Evolutionary conservation across 1,140 invertebrate species (phyloP).

Genomic region (Pemphigus obesinymphae): DNA sequence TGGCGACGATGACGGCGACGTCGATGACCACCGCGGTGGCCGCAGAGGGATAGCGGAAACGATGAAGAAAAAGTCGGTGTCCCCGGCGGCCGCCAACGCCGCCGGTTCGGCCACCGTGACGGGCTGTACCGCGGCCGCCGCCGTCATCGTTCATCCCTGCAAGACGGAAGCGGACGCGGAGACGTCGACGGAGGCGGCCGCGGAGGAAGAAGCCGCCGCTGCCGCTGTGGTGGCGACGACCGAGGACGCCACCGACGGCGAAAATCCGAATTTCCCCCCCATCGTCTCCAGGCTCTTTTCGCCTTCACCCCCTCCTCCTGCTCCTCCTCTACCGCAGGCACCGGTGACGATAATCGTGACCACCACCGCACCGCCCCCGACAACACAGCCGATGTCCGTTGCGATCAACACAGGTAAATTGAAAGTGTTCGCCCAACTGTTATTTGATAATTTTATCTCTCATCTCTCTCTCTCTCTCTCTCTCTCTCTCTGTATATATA

Average conservation of each 20-base stretch:
- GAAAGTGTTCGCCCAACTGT: too few species aligned
- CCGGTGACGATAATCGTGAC: too few species aligned
- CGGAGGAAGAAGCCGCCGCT: not conserved
- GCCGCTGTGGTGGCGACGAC: not conserved
- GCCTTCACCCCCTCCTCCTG: not conserved
- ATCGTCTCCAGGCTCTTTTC: not conserved
- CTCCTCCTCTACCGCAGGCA: not conserved
- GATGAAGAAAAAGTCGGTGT: not conserved
- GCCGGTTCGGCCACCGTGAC: not conserved
- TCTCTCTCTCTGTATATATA: too few species aligned
- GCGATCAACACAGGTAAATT: not conserved
- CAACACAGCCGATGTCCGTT: not conserved
- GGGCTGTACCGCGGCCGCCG: too few species aligned
- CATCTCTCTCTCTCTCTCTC: too few species aligned
- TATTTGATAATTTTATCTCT: too few species aligned
- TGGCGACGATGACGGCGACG: not conserved
- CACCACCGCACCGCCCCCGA: not conserved
- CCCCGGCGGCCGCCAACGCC: not conserved
- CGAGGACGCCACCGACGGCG: not conserved
- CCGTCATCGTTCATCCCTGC: not conserved
- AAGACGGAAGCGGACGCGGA: not conserved
- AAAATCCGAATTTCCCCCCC: not conserved
- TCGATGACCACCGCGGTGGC: not conserved
- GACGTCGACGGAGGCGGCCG: not conserved
- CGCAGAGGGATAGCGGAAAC: not conserved